phyloP scores from a whole-genome alignment of 2,113 vertebrate species.

The Heterocephalus glaber region DNA sequence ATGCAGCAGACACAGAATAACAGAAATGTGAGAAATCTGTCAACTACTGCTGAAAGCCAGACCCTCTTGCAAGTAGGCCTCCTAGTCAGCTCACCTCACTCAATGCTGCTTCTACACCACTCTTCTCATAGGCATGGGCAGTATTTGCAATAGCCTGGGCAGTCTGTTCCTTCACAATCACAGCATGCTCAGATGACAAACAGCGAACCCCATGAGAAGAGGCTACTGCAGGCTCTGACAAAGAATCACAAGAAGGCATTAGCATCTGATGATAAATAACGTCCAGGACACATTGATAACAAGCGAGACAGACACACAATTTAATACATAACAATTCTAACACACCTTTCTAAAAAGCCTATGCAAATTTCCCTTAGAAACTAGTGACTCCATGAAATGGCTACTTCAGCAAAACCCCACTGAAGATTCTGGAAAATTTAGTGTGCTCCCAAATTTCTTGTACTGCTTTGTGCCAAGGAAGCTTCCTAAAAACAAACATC shows the following conservation, averaged over 20 bases:
- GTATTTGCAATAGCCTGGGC: constrained; percentile 87
- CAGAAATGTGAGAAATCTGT: neutral
- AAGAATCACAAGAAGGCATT: neutral
- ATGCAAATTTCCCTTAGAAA: neutral
- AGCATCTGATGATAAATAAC: neutral
- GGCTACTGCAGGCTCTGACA: constrained; percentile 24
- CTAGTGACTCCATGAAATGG: neutral
- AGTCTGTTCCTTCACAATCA: constrained; percentile 86
- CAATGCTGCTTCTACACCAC: constrained; percentile 80
- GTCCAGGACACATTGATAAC: neutral
- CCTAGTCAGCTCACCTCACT: constrained; percentile 80
- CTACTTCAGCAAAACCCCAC: neutral
- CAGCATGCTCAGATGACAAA: constrained; percentile 83
- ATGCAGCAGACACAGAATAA: neutral
- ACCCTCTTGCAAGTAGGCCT: rapidly evolving
- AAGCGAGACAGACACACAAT: neutral
- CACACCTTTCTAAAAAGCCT: neutral
- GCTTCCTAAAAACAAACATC: neutral
- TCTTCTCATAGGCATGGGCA: constrained; percentile 76
- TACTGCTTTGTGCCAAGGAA: neutral
- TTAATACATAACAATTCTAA: neutral
- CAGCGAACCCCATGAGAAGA: constrained; percentile 71
- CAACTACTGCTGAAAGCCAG: neutral
- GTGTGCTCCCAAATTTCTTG: neutral
- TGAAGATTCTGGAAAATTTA: neutral